Percentiles rank a stretch among this genome's conserved stretches.
These are phyloP conservation scores for Nowickia ferox DNA, from an alignment of 2,888 invertebrate species.

Conservation along the genomic window DNA sequence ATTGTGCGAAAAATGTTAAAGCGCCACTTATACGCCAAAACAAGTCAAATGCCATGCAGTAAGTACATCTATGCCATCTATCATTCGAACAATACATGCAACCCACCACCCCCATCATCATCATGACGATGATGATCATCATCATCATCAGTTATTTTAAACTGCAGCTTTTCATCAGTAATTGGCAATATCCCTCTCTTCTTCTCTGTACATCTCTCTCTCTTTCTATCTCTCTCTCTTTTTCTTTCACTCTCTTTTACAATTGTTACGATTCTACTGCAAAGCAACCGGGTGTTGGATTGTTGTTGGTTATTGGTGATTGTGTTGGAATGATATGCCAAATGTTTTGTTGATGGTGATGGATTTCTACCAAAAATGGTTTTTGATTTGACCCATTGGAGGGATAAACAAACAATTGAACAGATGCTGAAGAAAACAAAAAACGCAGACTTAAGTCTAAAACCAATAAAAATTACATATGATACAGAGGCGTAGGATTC, in stretches of 20 bases:
- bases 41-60: constrained; percentile 26
- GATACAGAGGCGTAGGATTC: constrained; percentile 21
- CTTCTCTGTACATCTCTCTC: background rate
- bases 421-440: constrained; percentile 19
- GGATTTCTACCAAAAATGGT: constrained; percentile 69
- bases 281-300: constrained; percentile 19
- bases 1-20: constrained; percentile 70
- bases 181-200: constrained; percentile 58
- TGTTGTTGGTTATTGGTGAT: constrained; percentile 33
- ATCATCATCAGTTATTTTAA: background rate
- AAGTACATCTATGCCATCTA: constrained; percentile 29
- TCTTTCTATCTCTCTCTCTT: background rate
- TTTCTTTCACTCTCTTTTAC: constrained; percentile 2
- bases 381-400: constrained; percentile 57
- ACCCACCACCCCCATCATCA: background rate
- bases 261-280: constrained; percentile 18
- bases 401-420: constrained; percentile 25
- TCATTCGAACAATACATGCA: constrained; percentile 43
- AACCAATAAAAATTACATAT: constrained; percentile 1
- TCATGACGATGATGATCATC: background rate
- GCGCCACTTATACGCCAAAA: constrained; percentile 71
- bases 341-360: constrained; percentile 64
- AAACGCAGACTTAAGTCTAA: constrained; percentile 20
- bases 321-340: constrained; percentile 57
- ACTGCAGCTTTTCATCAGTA: constrained; percentile 63